Evolutionary conservation across 2,797 vertebrate genomes (phyloP).

Genomic region (Hephaestus fuliginosus): DNA sequence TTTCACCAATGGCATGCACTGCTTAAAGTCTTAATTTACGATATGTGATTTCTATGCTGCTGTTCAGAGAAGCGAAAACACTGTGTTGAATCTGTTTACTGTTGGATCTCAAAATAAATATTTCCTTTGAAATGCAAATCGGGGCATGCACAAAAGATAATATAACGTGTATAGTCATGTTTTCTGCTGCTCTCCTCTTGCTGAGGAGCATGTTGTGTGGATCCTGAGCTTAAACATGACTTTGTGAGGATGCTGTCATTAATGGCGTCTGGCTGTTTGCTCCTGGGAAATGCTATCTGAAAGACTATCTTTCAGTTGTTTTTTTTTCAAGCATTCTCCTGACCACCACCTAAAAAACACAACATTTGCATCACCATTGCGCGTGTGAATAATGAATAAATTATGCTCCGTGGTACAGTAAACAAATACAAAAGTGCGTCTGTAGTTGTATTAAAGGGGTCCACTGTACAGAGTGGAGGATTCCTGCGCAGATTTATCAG

Average conservation of each 20-base stretch:
- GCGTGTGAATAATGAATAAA: slow-evolving; percentile 51
- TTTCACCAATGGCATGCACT: slow-evolving; percentile 15
- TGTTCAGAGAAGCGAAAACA: slow-evolving; percentile 39
- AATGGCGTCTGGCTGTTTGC: slow-evolving; percentile 37
- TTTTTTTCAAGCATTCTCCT: slow-evolving; percentile 20
- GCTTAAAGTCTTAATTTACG: slow-evolving; percentile 39
- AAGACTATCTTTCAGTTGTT: not conserved
- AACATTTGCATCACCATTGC: slow-evolving; percentile 49
- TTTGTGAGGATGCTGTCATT: slow-evolving; percentile 41
- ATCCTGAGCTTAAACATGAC: slow-evolving; percentile 37
- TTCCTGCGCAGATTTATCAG: slow-evolving; percentile 36
- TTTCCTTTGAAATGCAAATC: slow-evolving; percentile 76
- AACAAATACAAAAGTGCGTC: slow-evolving; percentile 37
- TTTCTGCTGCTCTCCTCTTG: slow-evolving; percentile 20
- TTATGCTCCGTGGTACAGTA: slow-evolving; percentile 16
- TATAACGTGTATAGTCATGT: slow-evolving; percentile 21
- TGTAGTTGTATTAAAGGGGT: slow-evolving; percentile 18
- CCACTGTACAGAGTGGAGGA: slow-evolving; percentile 27
- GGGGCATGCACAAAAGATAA: slow-evolving; percentile 43
- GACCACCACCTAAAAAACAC: slow-evolving; percentile 30
- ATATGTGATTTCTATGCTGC: slow-evolving; percentile 27
- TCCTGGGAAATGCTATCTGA: slow-evolving; percentile 27
- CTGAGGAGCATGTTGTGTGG: slow-evolving; percentile 34
- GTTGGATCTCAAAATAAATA: slow-evolving; percentile 70
- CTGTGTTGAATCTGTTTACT: slow-evolving; percentile 50